Evolutionary conservation across 2,113 vertebrate species (phyloP), one percentile per base, ranked within the genome.

Genomic region (Mastomys natalensis): DNA sequence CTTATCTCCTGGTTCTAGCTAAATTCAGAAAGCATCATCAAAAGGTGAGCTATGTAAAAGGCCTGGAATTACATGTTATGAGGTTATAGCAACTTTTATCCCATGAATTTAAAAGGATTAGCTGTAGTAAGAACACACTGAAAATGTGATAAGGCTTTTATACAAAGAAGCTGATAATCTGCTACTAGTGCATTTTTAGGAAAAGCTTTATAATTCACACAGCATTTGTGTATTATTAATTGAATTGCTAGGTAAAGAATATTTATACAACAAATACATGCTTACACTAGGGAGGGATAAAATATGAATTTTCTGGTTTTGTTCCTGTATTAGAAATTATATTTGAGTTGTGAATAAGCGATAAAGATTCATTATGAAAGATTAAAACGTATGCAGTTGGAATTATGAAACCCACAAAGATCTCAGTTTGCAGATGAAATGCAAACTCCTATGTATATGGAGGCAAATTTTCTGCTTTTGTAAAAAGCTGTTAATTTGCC

Each of bases 1-100:
- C 97, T 97, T 93, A 66, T 90, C 87, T 94, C n/a, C 4, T 90
- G 21, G 3, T 45, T 94, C 60, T 89, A 98, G 96, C 96, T 98
- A 93, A 95, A 98, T 98, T 98, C 85, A 97, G 97, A 98, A 97
- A 95, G 43, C 95, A 98, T 98, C 98, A 96, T 93, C 95, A 97
- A 98, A 95, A 86, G 95, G 90, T 60, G 97, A 72, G 84, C 97
- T 98, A 94, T 96, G 91, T 96, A 97, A 96, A 98, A 95, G 95
- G 93, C 96, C 97, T 94, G 82, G 96, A 98, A 97, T 96, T 96
- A 64, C 96, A 97, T 97, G 96, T 97, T 98, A 95, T 73, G 95
- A 96, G 93, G 96, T 95, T 98, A 95, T 96, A 93, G 84, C 87
- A 91, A 93, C 89, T 93, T 91, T 62, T 96, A 94, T 91, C 92